Evolutionary conservation across 2,113 vertebrate species (phyloP).

Genomic region (rabbit (Oryctolagus cuniculus)): DNA sequence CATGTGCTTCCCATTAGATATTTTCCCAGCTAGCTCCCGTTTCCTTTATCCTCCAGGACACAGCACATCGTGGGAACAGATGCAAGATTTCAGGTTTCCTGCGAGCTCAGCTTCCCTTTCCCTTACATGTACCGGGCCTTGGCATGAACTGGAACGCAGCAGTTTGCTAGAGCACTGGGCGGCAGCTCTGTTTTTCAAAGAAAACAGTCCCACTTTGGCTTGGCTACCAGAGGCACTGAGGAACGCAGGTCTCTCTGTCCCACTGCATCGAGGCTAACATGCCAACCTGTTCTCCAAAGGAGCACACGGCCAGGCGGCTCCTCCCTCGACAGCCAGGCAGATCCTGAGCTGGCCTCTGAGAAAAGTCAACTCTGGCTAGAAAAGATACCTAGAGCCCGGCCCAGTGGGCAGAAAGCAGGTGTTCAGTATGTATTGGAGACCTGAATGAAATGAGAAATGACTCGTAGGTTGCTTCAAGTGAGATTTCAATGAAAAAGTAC

Average conservation of each 20-base stretch:
- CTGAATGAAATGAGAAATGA: not conserved
- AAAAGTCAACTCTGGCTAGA: not conserved
- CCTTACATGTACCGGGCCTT: not conserved
- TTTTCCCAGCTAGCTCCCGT: constrained; percentile 55
- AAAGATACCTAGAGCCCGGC: not conserved
- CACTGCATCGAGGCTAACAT: not conserved
- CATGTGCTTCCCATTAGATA: constrained; percentile 57
- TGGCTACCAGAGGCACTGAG: not conserved
- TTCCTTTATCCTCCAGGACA: constrained; percentile 41
- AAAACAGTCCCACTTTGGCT: not conserved
- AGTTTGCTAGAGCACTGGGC: not conserved
- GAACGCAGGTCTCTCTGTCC: not conserved
- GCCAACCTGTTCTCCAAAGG: not conserved
- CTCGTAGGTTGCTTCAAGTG: not conserved
- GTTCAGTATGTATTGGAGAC: not conserved
- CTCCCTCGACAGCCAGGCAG: not conserved
- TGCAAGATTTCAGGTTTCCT: constrained; percentile 25
- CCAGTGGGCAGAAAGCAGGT: not conserved
- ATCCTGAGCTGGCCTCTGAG: not conserved
- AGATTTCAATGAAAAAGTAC: not conserved
- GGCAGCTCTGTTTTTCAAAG: not conserved
- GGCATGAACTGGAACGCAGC: not conserved
- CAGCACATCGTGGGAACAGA: constrained; percentile 46
- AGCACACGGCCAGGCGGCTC: not conserved
- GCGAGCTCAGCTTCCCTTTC: not conserved